A percentile compares a stretch with the other conserved stretches of the same genome.
Conservation (phyloP, 2,797 vertebrate species). For the Thripadectes ignobilis region DNA sequence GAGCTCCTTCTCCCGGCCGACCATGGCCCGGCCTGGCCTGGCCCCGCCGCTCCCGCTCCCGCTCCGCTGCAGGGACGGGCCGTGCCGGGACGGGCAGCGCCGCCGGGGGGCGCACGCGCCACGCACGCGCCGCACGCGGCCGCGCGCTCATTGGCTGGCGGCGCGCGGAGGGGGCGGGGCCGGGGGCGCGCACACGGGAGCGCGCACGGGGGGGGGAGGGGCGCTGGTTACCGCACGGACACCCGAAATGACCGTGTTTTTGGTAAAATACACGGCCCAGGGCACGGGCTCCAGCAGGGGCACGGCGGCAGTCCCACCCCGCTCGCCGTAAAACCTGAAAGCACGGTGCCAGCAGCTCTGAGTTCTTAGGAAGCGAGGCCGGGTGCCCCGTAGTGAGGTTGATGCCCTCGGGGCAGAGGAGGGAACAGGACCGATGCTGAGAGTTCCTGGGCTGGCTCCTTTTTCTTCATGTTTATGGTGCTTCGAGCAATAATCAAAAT, state of each 20-base stretch:
- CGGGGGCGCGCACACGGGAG: neutral
- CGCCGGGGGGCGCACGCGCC: neutral
- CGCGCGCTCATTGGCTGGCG: neutral
- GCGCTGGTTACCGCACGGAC: no score
- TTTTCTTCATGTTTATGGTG: rapidly evolving
- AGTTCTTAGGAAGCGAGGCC: neutral
- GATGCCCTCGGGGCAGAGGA: neutral
- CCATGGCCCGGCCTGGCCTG: neutral
- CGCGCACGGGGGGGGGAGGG: no score
- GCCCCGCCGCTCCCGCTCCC: neutral
- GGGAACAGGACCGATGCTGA: neutral
- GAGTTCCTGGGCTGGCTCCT: rapidly evolving
- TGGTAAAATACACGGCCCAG: no score
- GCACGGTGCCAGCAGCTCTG: neutral
- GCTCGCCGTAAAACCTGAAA: neutral
- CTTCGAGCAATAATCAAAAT: neutral
- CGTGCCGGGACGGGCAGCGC: no score
- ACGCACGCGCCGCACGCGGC: neutral
- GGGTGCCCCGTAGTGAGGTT: no score
- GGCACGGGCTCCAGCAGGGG: no score
- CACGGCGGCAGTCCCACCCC: neutral
- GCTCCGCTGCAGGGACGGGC: neutral
- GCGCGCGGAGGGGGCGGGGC: neutral
- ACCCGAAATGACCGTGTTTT: no score
- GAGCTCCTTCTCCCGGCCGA: conserved; percentile 22